phyloP scores from a whole-genome alignment of 2,888 invertebrate species.

The Perdita meconis region DNA sequence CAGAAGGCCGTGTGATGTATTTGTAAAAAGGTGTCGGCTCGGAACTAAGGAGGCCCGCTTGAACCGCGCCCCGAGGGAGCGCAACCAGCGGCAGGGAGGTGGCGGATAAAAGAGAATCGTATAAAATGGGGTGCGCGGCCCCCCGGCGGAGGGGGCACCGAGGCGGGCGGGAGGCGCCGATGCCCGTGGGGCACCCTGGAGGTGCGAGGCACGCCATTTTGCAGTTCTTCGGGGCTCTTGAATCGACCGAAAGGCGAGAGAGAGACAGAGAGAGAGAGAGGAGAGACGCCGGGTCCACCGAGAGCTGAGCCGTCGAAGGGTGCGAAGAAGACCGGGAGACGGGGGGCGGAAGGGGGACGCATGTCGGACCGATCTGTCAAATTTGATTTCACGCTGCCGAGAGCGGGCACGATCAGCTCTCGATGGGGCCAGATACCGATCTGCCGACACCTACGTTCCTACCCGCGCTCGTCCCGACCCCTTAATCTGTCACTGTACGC shows the following conservation, averaged over 20 bases:
- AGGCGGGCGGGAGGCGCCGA: constrained; percentile 60
- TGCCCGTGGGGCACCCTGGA: constrained; percentile 78
- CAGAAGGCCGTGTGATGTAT: constrained; percentile 83
- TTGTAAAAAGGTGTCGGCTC: constrained; percentile 84
- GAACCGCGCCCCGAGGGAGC: constrained; percentile 81
- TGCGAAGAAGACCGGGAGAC: constrained; percentile 33
- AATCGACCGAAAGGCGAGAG: constrained; percentile 36
- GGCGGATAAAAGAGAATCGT: constrained; percentile 84
- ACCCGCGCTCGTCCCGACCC: constrained; percentile 23
- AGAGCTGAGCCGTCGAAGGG: constrained; percentile 11
- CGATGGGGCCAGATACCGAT: constrained; percentile 71
- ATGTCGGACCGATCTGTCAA: constrained; percentile 82
- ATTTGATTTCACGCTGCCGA: constrained; percentile 83
- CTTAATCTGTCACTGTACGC: constrained; percentile 48
- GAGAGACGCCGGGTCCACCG: background rate
- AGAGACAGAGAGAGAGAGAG: constrained; percentile 15
- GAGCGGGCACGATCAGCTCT: constrained; percentile 68
- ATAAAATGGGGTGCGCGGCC: constrained; percentile 80
- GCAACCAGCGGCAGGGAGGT: constrained; percentile 76
- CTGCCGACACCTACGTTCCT: constrained; percentile 71
- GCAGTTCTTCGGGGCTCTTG: constrained; percentile 49
- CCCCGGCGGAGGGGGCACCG: constrained; percentile 19
- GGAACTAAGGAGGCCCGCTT: constrained; percentile 82
- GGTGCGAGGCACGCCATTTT: constrained; percentile 79
- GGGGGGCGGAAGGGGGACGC: constrained; percentile 48